Evolutionary conservation across 2,797 vertebrate species (phyloP), one percentile per base, ranked within the genome.

Genomic region (Trichosurus vulpecula): DNA sequence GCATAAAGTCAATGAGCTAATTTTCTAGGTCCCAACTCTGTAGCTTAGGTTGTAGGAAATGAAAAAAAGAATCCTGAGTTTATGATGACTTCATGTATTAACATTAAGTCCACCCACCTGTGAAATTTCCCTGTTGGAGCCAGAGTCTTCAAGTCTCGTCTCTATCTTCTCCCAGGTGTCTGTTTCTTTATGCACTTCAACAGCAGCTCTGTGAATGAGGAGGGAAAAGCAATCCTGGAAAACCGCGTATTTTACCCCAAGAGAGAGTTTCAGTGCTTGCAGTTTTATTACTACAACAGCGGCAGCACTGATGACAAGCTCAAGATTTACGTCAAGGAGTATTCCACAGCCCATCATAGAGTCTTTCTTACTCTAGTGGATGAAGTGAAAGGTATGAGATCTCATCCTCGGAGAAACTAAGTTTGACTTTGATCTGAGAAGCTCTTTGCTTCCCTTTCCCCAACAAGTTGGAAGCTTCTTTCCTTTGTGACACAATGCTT

Each of bases 111-210:
- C 9, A 0, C n/a, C 25, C 52, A 35, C 0, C 6, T 54, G 13
- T 22, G 27, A 94, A 61, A 55, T 41, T 57, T 54, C n/a, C 47
- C 2, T 90, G 13, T 16, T 29, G 1, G 5, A 27, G 0, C 30
- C 31, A 41, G 1, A 52, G 14, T 53, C 19, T 61, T 3, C 52
- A 22, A 90, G 92, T 14, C 90, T 96, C 16, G 96, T 93, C 95
- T 91, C 90, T 96, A 53, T 92, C 31, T 52, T 98, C 95, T 91
- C 96, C 96, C 98, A 99, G 99, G 98, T 92, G 98, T 98, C 8
- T 99, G 99, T 19, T 99, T 99, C 98, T 99, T 99, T 97, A 99
- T 99, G 99, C 99, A 99, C 98, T 99, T 99, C 56, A 91, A 96
- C 96, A 99, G 98, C 0, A 96, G 97, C 0, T 14, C 92, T 51